Base-by-base conservation (phyloP, 1,140 invertebrate genomes). In the Ceratosolen solmsi region DNA sequence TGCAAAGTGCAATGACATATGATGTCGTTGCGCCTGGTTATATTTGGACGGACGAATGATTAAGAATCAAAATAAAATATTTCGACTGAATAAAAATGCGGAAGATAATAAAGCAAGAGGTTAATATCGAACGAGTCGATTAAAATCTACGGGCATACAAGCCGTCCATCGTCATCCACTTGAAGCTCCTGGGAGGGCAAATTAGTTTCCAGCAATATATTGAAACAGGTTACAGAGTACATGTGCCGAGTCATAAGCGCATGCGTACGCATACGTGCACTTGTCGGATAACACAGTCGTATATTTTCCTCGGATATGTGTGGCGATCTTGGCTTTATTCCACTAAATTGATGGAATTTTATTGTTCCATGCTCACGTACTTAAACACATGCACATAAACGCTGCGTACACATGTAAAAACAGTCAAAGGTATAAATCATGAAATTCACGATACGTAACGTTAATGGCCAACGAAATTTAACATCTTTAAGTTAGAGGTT, bases 341-440 rank as follows among this genome's bases (percentile, higher is more conserved):
- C 54, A 54, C 30, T 13, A 30, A 81, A 75, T 81, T 75, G 33
- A 81, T n/a, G 33, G 49, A 68, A 75, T 81, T 46, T 60, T 49
- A 75, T 81, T 74, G 72, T 81, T 36, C 60, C 49, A 4, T 20
- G 0, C 11, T 8, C 25, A 49, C 15, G 15, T 36, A 22, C 5
- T 22, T 25, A 0, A 46, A 11, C 17, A 38, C n/a, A 25, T 65
- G 60, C 17, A 46, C 33, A 51, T 5, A 7, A 4, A 33, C 7
- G 58, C 15, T 13, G 1, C 11, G 11, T 33, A 33, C 22, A 15
- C 25, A 11, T 4, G 30, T 15, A 0, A 27, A 8, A 25, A 25
- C 25, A 13, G 56, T 58, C 13, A 54, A 22, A 58, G 30, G 46
- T 68, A 54, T 78, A 78, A 78, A 78, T 78, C 76, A 78, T 13